Evolutionary conservation across 1,140 invertebrate species (phyloP).

Genomic region (Megathymus violae): DNA sequence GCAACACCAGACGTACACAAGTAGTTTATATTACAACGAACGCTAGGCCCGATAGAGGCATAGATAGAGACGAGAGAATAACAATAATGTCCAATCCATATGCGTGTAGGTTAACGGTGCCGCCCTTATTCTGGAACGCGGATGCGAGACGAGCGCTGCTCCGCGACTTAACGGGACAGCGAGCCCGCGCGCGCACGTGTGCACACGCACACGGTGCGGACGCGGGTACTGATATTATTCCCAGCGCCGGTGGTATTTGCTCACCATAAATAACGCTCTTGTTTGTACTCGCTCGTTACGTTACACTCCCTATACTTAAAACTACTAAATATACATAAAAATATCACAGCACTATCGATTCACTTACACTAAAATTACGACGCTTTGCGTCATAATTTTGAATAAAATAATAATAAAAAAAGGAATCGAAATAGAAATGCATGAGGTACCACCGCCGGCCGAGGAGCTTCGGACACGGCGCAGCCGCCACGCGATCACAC

Average conservation of each 20-base stretch:
- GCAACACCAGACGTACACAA: constrained; percentile 33
- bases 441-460: constrained; percentile 51
- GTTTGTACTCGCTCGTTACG: constrained; percentile 74
- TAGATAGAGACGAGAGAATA: constrained; percentile 18
- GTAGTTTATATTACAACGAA: constrained; percentile 21
- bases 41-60: constrained; percentile 7
- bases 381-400: constrained; percentile 69
- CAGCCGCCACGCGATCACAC: constrained; percentile 3
- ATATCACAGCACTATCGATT: constrained; percentile 83
- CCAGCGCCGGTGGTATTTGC: constrained; percentile 25
- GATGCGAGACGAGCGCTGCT: not conserved
- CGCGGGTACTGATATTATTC: constrained; percentile 28
- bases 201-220: constrained; percentile 19
- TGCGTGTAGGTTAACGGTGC: constrained; percentile 37
- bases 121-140: constrained; percentile 27
- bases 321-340: constrained; percentile 81
- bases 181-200: not conserved
- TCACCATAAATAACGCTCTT: constrained; percentile 58
- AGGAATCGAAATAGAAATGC: constrained; percentile 78
- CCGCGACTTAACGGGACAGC: not conserved
- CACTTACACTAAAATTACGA: constrained; percentile 75
- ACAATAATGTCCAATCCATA: constrained; percentile 41
- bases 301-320: constrained; percentile 71
- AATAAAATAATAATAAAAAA: constrained; percentile 65
- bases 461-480: not conserved